A percentile compares a stretch with the other conserved stretches of the same genome.
Conservation (phyloP, 2,888 invertebrate species). For the Balanococcus diminutus region DNA sequence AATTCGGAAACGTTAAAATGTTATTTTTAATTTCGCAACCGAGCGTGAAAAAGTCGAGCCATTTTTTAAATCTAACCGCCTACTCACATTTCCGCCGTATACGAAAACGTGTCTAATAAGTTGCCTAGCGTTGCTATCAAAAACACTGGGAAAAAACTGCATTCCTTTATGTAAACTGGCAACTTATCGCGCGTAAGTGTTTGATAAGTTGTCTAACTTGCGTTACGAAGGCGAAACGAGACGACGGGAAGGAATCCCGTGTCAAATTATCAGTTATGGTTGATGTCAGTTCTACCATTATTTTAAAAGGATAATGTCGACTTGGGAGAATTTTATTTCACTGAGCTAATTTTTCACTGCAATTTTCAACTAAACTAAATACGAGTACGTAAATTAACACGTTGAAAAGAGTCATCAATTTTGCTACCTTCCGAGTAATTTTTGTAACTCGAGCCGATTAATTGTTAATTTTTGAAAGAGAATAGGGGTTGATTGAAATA, state of each 20-base stretch:
- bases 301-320: no score
- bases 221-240: background rate
- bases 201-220: background rate
- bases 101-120: background rate
- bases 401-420: background rate
- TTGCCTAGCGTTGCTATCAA: background rate
- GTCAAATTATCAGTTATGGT: background rate
- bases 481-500: background rate
- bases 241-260: background rate
- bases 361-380: background rate
- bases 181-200: background rate
- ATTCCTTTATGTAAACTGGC: background rate
- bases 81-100: background rate
- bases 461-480: background rate
- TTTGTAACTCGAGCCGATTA: background rate
- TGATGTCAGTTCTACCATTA: background rate
- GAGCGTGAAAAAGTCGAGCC: background rate
- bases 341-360: background rate
- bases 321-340: background rate
- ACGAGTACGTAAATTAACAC: background rate
- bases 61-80: background rate
- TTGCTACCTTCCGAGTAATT: background rate
- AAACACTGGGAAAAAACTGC: background rate
- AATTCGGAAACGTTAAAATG: slow-evolving; percentile 19
- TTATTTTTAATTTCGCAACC: slow-evolving; percentile 22